Conservation (phyloP, 2,113 vertebrate genomes). For the Oncorhynchus kisutch region DNA sequence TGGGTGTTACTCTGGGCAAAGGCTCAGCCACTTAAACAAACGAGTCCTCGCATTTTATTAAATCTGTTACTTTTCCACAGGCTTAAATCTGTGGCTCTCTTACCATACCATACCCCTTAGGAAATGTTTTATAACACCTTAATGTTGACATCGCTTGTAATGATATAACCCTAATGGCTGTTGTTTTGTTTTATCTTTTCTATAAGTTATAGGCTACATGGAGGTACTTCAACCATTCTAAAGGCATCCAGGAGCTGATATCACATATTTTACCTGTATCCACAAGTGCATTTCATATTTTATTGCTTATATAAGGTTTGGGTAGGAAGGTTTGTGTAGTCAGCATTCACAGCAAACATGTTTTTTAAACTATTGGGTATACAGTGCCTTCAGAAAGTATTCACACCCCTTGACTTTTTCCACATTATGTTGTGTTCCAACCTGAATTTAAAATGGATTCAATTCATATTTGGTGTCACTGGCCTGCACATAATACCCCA, state of each 20-base stretch:
- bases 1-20: conserved; percentile 15
- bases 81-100: not conserved
- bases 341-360: too few species aligned
- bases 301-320: not conserved
- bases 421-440: too few species aligned
- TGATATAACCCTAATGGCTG: not conserved
- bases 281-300: not conserved
- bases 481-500: too few species aligned
- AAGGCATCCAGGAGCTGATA: not conserved
- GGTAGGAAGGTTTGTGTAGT: too few species aligned
- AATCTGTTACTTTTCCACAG: conserved; percentile 17
- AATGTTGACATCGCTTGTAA: conserved; percentile 13
- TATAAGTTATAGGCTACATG: not conserved
- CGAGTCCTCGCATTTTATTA: conserved; percentile 13
- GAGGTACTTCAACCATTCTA: not conserved
- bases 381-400: too few species aligned
- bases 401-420: too few species aligned
- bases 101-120: conserved; percentile 7
- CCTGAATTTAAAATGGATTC: too few species aligned
- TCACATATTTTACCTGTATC: not conserved
- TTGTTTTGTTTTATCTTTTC: not conserved
- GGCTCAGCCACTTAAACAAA: conserved; percentile 11
- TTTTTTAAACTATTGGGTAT: too few species aligned
- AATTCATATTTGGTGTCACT: too few species aligned
- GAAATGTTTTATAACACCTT: conserved; percentile 17